Percentiles rank a stretch among this genome's conserved stretches.
Conservation (phyloP, 2,888 invertebrate species). For the Xestia ashworthii region DNA sequence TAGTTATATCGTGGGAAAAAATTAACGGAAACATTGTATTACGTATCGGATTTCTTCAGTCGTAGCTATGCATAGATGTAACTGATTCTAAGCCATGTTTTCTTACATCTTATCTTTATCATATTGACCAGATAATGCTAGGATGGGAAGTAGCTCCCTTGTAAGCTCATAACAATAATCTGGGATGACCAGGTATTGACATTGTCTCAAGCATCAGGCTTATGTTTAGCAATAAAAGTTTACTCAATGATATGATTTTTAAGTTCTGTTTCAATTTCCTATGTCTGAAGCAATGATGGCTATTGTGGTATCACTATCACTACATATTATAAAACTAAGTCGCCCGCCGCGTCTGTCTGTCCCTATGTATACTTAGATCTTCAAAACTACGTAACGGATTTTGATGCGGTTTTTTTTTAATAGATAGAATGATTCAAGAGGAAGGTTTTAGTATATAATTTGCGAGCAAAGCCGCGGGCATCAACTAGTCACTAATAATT, state of each 20-base stretch:
- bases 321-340: too few relatives aligned
- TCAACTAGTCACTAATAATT: neutral
- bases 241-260: slow-evolving; percentile 6
- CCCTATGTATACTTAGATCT: too few relatives aligned
- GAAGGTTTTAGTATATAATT: too few relatives aligned
- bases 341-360: too few relatives aligned
- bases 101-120: slow-evolving; percentile 6
- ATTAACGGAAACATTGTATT: neutral
- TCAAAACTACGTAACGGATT: too few relatives aligned
- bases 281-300: neutral
- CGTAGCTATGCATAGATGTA: neutral
- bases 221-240: slow-evolving; percentile 6
- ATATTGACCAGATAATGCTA: neutral
- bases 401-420: too few relatives aligned
- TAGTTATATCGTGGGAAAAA: slow-evolving; percentile 8
- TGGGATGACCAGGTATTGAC: slow-evolving; percentile 1
- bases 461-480: too few relatives aligned
- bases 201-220: neutral
- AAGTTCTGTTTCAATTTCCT: neutral
- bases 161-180: slow-evolving; percentile 15
- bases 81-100: slow-evolving; percentile 6
- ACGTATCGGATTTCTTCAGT: slow-evolving; percentile 12
- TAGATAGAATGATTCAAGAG: too few relatives aligned
- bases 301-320: too few relatives aligned
- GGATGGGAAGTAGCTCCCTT: slow-evolving; percentile 6